Conservation (phyloP, 1,140 invertebrate species). For the Temnothorax curvispinosus region DNA sequence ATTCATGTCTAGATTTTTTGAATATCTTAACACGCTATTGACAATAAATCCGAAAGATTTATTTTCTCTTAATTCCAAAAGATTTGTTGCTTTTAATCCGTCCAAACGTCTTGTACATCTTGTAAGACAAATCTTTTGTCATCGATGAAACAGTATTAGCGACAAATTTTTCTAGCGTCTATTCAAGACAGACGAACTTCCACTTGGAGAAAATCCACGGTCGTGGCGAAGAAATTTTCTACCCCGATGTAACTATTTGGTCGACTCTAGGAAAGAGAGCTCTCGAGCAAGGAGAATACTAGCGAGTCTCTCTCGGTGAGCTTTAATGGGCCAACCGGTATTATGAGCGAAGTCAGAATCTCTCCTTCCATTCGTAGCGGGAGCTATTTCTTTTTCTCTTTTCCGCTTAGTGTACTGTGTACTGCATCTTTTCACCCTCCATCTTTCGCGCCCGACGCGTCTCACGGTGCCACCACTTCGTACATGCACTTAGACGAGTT, state of each 20-base stretch:
- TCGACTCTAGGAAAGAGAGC: constrained; percentile 50
- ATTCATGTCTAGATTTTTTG: neutral
- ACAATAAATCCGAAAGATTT: neutral
- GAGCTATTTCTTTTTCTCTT: constrained; percentile 40
- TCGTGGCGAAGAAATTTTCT: constrained; percentile 53
- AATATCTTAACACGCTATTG: neutral
- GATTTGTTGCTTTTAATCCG: neutral
- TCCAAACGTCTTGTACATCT: neutral
- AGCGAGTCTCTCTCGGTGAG: constrained; percentile 41
- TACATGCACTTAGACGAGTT: constrained; percentile 50
- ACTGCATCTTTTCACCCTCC: neutral
- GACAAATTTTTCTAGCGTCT: neutral
- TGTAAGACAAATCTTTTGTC: neutral
- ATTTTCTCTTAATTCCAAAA: neutral
- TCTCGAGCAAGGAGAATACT: constrained; percentile 62
- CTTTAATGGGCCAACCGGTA: constrained; percentile 66
- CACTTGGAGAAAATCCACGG: constrained; percentile 49
- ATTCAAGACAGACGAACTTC: constrained; percentile 23
- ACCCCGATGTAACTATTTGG: constrained; percentile 59
- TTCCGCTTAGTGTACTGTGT: constrained; percentile 6
- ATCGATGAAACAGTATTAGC: constrained; percentile 20
- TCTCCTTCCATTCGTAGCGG: constrained; percentile 1
- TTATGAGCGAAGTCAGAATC: constrained; percentile 68
- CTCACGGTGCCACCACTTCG: constrained; percentile 44
- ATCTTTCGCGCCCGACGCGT: constrained; percentile 9